A percentile compares a stretch with the other conserved stretches of the same genome.
Evolutionary conservation across 2,888 invertebrate species (phyloP).

Genomic region (Kuschelorhynchus macadamiae): DNA sequence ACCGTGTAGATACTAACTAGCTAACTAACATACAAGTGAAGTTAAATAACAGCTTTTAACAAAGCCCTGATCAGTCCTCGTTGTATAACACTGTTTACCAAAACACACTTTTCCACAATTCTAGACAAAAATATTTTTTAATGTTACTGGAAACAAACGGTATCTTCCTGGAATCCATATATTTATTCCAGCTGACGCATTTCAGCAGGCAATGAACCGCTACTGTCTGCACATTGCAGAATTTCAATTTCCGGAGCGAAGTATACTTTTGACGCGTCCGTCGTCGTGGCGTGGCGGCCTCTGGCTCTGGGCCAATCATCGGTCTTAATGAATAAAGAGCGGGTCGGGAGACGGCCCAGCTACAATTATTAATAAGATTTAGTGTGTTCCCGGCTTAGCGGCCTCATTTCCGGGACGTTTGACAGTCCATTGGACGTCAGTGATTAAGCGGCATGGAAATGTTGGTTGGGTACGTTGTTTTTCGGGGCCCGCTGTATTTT

Average conservation of each 20-base stretch:
- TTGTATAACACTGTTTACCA: no score
- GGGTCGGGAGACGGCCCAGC: slow-evolving; percentile 31
- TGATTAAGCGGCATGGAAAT: slow-evolving; percentile 45
- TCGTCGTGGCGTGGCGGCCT: slow-evolving; percentile 32
- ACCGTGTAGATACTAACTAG: no score
- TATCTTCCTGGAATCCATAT: no score
- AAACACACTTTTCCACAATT: no score
- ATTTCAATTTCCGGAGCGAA: slow-evolving; percentile 46
- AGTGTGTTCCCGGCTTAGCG: slow-evolving; percentile 56
- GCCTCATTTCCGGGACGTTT: slow-evolving; percentile 58
- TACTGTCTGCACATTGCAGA: slow-evolving; percentile 5
- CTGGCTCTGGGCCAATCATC: slow-evolving; percentile 50
- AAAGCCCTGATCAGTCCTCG: no score
- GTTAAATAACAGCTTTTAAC: no score
- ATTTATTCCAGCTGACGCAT: no score
- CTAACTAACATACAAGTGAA: no score
- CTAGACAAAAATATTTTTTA: no score
- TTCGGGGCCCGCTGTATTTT: no score
- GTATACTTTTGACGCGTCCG: slow-evolving; percentile 37
- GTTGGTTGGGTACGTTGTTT: no score
- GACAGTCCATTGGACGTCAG: slow-evolving; percentile 47
- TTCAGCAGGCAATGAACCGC: background rate
- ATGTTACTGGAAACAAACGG: no score
- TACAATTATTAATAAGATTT: slow-evolving; percentile 60
- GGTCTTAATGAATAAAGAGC: slow-evolving; percentile 48